These are phyloP conservation scores for Eupithecia exiguata DNA, from an alignment of 2,888 invertebrate species.

Conservation along the genomic window DNA sequence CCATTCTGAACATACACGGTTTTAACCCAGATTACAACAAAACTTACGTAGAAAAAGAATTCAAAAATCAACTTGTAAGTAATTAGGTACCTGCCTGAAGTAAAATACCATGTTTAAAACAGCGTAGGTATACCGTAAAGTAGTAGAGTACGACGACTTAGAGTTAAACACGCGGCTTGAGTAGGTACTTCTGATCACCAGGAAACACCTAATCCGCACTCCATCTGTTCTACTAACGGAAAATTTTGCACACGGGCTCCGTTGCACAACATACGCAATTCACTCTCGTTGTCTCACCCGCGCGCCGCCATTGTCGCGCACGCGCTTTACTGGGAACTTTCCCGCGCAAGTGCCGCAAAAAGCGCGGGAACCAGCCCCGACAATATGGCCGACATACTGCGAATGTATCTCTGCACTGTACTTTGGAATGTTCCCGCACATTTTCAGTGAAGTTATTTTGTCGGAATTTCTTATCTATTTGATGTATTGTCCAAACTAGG, in stretches of 20 bases:
- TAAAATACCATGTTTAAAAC: neutral
- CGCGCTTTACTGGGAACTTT: slow-evolving; percentile 81
- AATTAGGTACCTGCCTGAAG: no score
- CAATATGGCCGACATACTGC: slow-evolving; percentile 81
- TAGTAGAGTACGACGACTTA: neutral
- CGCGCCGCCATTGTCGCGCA: slow-evolving; percentile 78
- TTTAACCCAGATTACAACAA: neutral
- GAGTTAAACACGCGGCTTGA: neutral
- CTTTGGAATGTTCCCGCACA: slow-evolving; percentile 71
- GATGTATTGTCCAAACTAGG: neutral
- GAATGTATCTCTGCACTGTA: slow-evolving; percentile 73
- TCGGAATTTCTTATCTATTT: slow-evolving; percentile 8
- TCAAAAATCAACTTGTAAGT: neutral
- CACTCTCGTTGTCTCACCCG: slow-evolving; percentile 76
- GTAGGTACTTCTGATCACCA: slow-evolving; percentile 28
- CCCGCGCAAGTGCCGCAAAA: slow-evolving; percentile 80
- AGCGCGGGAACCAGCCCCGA: slow-evolving; percentile 79
- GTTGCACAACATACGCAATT: slow-evolving; percentile 78
- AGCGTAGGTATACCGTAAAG: neutral
- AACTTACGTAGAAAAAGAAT: neutral
- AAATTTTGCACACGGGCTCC: slow-evolving; percentile 72
- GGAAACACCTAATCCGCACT: slow-evolving; percentile 56
- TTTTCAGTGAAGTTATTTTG: slow-evolving; percentile 23
- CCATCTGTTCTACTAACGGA: slow-evolving; percentile 72
- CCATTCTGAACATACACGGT: neutral